These are phyloP conservation scores for Drosophila koepferae DNA, from an alignment of 2,888 invertebrate species.

Conservation along the genomic window DNA sequence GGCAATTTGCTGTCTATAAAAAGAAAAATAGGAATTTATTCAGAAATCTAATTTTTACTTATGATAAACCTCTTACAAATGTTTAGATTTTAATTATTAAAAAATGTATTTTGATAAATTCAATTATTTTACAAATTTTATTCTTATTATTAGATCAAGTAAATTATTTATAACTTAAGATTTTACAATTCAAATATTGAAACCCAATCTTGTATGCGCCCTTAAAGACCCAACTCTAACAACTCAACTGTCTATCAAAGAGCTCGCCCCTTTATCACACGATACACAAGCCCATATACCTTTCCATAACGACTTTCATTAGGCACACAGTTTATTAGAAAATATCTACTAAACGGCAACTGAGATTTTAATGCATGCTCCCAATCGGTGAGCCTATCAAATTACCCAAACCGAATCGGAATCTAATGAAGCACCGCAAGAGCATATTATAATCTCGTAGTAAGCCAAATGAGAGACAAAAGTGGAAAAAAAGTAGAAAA, in stretches of 20 bases:
- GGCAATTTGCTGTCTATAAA: too few species aligned
- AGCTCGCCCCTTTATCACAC: too few species aligned
- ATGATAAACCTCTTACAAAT: too few species aligned
- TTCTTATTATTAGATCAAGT: too few species aligned
- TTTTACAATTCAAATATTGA: background rate
- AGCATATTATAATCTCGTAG: constrained; percentile 34
- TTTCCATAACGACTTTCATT: background rate
- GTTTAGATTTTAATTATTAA: background rate
- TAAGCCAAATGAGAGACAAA: background rate
- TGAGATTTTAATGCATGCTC: constrained; percentile 51
- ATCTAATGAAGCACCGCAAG: constrained; percentile 68
- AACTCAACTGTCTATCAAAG: too few species aligned
- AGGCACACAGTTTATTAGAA: background rate
- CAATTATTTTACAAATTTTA: too few species aligned
- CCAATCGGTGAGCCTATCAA: constrained; percentile 47
- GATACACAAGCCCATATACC: background rate
- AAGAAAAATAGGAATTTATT: too few species aligned
- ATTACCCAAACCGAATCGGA: constrained; percentile 49
- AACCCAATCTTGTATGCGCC: background rate
- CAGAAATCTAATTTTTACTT: too few species aligned
- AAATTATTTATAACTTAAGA: background rate
- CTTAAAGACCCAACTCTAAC: background rate
- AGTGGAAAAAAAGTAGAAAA: background rate
- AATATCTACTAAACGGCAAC: constrained; percentile 56
- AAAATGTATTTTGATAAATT: background rate